phyloP scores from a whole-genome alignment of 2,113 vertebrate genomes.

The Desmodus rotundus region DNA sequence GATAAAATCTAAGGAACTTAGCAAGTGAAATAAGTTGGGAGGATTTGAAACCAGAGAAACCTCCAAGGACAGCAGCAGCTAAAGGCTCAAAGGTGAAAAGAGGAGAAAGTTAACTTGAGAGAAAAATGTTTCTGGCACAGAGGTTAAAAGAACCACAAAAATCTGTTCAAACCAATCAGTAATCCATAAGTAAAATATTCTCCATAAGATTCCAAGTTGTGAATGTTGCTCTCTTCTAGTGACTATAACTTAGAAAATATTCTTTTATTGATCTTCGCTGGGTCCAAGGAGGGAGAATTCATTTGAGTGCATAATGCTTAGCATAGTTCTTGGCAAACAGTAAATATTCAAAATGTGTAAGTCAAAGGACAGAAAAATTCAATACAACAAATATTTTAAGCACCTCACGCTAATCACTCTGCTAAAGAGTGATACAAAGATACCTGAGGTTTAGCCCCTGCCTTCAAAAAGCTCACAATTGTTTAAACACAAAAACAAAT shows the following conservation, averaged over 20 bases:
- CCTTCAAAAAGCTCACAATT: not conserved
- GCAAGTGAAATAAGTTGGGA: not conserved
- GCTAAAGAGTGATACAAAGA: not conserved
- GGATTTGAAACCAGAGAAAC: not conserved
- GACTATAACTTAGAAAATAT: slow-evolving; percentile 18
- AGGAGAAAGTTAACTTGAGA: not conserved
- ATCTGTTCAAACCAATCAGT: not conserved
- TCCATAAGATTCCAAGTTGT: not conserved
- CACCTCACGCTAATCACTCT: not conserved
- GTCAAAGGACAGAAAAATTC: not conserved
- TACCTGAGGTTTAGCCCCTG: not conserved
- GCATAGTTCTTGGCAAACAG: not conserved
- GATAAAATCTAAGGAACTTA: not conserved
- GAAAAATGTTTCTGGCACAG: not conserved
- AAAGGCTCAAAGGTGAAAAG: not conserved
- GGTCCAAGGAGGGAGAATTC: not conserved
- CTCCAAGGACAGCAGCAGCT: not conserved
- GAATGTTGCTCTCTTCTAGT: not conserved
- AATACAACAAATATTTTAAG: not conserved
- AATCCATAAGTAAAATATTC: not conserved
- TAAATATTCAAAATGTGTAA: slow-evolving; percentile 32
- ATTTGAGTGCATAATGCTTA: slow-evolving; percentile 1
- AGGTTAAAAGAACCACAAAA: not conserved
- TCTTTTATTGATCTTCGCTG: not conserved
- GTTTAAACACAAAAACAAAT: not conserved